A percentile compares a stretch with the other conserved stretches of the same genome.
Conservation (phyloP, 2,797 vertebrate genomes). For the Pangasius mekongensis region DNA sequence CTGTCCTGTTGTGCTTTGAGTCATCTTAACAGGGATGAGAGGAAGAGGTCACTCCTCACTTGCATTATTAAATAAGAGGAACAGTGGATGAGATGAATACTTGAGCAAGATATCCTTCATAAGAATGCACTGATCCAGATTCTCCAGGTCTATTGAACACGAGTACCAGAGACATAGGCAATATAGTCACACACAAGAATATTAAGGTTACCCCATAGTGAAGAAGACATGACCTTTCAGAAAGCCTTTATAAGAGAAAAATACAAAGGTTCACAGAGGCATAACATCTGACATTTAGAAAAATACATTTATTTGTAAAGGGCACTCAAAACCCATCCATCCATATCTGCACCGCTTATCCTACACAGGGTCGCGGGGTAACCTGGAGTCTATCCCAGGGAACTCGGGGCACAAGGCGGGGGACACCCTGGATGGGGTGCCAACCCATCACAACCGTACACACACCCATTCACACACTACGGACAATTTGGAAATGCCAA, state of each 20-base stretch:
- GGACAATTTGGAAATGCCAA: no score
- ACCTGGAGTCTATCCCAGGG: no score
- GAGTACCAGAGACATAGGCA: background rate
- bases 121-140: background rate
- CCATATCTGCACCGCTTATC: no score
- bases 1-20: background rate
- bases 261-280: background rate
- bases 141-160: background rate
- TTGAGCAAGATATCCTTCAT: background rate
- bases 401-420: no score
- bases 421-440: no score
- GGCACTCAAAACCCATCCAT: constrained; percentile 37
- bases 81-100: background rate
- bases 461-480: no score
- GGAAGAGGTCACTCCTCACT: background rate
- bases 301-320: constrained; percentile 58
- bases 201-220: background rate
- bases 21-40: background rate
- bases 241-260: background rate
- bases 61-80: background rate
- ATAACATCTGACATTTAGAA: constrained; percentile 48
- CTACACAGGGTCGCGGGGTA: no score
- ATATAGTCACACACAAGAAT: background rate
- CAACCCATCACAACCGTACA: no score
- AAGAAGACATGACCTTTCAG: constrained; percentile 24